Evolutionary conservation across 2,797 vertebrate species (phyloP).

Genomic region (Danionella dracula): DNA sequence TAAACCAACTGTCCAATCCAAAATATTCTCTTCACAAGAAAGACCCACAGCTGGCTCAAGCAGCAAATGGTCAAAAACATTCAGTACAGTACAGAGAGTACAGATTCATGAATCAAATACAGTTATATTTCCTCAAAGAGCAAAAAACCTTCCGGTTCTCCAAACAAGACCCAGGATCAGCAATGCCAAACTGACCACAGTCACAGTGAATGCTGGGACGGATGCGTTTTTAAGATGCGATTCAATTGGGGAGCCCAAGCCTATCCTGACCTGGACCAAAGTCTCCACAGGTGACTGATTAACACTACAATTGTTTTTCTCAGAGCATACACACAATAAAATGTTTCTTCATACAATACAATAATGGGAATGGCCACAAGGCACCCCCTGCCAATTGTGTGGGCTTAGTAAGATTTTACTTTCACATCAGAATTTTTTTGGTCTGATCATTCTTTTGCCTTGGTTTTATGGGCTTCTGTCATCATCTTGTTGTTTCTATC

Average conservation of each 20-base stretch:
- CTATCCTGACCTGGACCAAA: conserved; percentile 84
- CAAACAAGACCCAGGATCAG: conserved; percentile 69
- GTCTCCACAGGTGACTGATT: conserved; percentile 80
- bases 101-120: too few species aligned
- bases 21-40: background rate
- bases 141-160: conserved; percentile 22
- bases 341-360: too few species aligned
- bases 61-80: too few species aligned
- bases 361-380: too few species aligned
- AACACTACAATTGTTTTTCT: background rate
- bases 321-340: too few species aligned
- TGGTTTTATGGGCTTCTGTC: too few species aligned
- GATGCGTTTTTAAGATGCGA: conserved; percentile 76
- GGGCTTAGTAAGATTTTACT: too few species aligned
- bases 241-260: conserved; percentile 67
- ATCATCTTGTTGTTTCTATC: background rate
- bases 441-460: too few species aligned
- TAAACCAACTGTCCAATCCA: background rate
- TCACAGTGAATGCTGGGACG: conserved; percentile 70
- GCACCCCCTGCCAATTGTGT: too few species aligned
- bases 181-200: conserved; percentile 66
- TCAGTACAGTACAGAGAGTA: too few species aligned
- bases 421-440: too few species aligned
- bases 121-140: conserved; percentile 11
- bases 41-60: too few species aligned